A percentile compares a stretch with the other conserved stretches of the same genome.
These are phyloP conservation scores for Bombus pyrosoma DNA, from an alignment of 1,140 invertebrate species.

Conservation along the genomic window DNA sequence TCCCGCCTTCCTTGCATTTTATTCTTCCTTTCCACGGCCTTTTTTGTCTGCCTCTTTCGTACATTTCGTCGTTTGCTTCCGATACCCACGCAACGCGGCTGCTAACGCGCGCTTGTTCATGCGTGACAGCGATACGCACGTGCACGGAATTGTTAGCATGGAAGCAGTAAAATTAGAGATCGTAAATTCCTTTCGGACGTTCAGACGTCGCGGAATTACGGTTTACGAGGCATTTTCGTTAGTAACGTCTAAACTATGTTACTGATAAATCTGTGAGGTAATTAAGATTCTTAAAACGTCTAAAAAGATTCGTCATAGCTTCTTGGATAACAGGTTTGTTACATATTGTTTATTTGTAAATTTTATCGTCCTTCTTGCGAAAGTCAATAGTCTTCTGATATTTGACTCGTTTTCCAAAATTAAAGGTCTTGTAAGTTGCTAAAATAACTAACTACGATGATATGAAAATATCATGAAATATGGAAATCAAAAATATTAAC, in stretches of 20 bases:
- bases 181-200: slow-evolving; percentile 7
- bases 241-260: background rate
- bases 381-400: background rate
- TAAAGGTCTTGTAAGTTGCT: background rate
- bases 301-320: background rate
- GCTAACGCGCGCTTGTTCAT: slow-evolving; percentile 42
- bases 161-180: slow-evolving; percentile 33
- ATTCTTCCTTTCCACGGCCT: slow-evolving; percentile 31
- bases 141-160: slow-evolving; percentile 42
- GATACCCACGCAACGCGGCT: slow-evolving; percentile 13
- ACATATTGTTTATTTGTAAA: background rate
- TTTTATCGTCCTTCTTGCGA: background rate
- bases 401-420: background rate
- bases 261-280: background rate
- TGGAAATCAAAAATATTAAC: background rate
- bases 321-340: no score
- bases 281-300: background rate
- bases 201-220: background rate
- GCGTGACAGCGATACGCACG: slow-evolving; percentile 38
- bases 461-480: no score
- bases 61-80: slow-evolving; percentile 54
- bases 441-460: background rate
- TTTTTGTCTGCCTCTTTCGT: slow-evolving; percentile 9
- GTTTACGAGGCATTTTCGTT: background rate
- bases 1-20: slow-evolving; percentile 32